Conservation (phyloP, 2,113 vertebrate species). For the Onychostoma macrolepis region DNA sequence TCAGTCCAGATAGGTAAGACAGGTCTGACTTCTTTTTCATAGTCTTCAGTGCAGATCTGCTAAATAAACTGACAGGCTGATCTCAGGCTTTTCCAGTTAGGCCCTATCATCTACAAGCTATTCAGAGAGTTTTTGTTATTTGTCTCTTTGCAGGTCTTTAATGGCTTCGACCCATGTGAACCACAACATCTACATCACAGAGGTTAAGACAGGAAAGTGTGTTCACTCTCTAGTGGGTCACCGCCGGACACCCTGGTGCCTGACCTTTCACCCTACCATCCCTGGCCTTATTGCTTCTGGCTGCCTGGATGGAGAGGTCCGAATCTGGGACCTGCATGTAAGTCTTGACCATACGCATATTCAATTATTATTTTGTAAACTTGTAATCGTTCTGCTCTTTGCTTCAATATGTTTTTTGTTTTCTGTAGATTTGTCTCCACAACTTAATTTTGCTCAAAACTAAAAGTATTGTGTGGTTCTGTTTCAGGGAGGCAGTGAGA, state of each 20-base stretch:
- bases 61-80: not conserved
- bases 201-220: constrained; percentile 98
- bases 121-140: not conserved
- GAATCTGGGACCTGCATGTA: constrained; percentile 99
- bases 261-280: constrained; percentile 98
- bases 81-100: not conserved
- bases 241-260: constrained; percentile 96
- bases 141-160: constrained; percentile 79
- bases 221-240: constrained; percentile 97
- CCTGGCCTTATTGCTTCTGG: constrained; percentile 96
- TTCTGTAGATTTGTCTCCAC: not conserved
- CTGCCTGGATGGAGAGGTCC: constrained; percentile 97
- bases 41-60: not conserved
- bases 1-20: constrained; percentile 95
- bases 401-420: not conserved
- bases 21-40: not conserved
- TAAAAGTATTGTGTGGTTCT: constrained; percentile 6
- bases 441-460: not conserved
- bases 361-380: not conserved
- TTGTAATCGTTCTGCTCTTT: not conserved
- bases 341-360: constrained; percentile 67
- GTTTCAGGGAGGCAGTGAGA: constrained; percentile 94
- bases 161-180: constrained; percentile 99
- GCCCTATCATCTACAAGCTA: not conserved
- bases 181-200: constrained; percentile 99